Evolutionary conservation across 2,888 invertebrate species (phyloP).

Genomic region (Dicyrtoma fusca): DNA sequence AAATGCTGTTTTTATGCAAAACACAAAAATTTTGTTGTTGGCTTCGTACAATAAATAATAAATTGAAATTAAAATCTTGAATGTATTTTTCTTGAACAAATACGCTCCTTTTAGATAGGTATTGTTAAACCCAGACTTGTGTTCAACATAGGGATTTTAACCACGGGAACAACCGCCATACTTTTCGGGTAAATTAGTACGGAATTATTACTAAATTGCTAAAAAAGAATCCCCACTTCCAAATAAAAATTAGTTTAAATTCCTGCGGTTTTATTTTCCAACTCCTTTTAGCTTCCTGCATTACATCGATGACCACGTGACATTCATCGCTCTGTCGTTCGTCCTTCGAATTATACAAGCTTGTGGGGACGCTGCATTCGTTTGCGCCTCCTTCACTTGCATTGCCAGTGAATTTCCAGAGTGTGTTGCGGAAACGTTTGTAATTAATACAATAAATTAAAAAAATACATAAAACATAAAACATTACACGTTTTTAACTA

Average conservation of each 20-base stretch:
- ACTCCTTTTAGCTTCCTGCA: constrained; percentile 44
- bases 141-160: constrained; percentile 78
- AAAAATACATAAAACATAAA: neutral
- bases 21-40: too few relatives aligned
- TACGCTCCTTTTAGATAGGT: constrained; percentile 65
- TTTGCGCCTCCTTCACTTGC: constrained; percentile 79
- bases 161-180: constrained; percentile 69
- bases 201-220: too few relatives aligned
- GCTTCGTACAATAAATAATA: too few relatives aligned
- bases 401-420: constrained; percentile 68
- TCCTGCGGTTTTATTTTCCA: too few relatives aligned
- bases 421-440: constrained; percentile 63
- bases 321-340: constrained; percentile 78
- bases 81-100: too few relatives aligned
- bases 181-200: constrained; percentile 70
- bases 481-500: neutral
- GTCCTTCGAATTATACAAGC: constrained; percentile 79
- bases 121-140: constrained; percentile 76
- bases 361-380: constrained; percentile 80
- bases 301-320: constrained; percentile 59
- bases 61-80: too few relatives aligned
- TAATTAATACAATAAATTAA: constrained; percentile 58
- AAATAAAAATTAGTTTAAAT: too few relatives aligned
- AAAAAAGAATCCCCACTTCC: too few relatives aligned
- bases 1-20: too few relatives aligned